Percentiles rank a stretch among this genome's conserved stretches.
phyloP scores from a whole-genome alignment of 2,797 vertebrate genomes.

The Erithacus rubecula region DNA sequence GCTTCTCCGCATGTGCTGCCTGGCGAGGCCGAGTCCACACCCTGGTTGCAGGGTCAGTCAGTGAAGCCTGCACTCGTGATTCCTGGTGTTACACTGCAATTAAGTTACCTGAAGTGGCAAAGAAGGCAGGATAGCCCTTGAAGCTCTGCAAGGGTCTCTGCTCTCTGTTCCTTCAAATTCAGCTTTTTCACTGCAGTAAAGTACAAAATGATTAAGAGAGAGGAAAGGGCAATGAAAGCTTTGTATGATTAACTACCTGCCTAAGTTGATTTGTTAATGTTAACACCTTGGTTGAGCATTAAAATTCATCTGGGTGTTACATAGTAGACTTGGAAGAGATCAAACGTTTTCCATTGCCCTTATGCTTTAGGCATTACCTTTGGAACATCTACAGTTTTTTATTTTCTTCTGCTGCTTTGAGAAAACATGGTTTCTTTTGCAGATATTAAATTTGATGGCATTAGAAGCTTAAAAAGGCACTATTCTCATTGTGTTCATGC shows the following conservation, averaged over 20 bases:
- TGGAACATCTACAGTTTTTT: neutral
- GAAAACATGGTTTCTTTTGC: neutral
- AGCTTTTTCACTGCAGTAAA: neutral
- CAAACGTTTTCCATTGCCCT: neutral
- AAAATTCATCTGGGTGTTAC: neutral
- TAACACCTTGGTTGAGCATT: neutral
- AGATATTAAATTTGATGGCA: neutral
- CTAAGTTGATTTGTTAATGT: neutral
- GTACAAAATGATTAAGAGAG: neutral
- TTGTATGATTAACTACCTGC: neutral
- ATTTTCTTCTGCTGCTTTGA: neutral
- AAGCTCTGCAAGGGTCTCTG: neutral
- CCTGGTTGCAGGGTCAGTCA: neutral
- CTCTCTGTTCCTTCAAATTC: neutral
- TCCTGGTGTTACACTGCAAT: neutral
- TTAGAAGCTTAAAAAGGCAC: neutral
- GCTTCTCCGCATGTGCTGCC: constrained; percentile 12
- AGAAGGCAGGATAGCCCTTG: neutral
- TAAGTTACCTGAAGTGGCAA: neutral
- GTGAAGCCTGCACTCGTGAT: neutral
- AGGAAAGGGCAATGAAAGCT: neutral
- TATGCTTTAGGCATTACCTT: neutral
- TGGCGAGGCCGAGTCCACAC: neutral
- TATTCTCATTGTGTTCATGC: neutral
- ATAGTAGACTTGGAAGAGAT: neutral